Conservation (phyloP, 1,140 invertebrate species). For the Aphelinus certus region DNA sequence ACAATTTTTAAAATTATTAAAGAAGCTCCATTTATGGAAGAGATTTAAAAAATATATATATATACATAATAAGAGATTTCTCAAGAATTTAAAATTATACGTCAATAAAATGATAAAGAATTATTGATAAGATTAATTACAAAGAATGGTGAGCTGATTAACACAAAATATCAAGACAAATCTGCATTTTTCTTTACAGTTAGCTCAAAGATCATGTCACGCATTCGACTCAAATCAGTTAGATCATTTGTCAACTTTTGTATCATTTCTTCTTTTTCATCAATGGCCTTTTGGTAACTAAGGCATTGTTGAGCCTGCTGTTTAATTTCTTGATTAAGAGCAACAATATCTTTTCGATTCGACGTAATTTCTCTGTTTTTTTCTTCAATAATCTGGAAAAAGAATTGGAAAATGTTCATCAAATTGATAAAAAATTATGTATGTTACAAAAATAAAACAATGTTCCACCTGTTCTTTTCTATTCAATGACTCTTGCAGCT, state of each 20-base stretch:
- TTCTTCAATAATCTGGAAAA: conserved; percentile 49
- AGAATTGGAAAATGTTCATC: conserved; percentile 11
- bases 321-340: conserved; percentile 53
- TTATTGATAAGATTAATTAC: not conserved
- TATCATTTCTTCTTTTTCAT: conserved; percentile 52
- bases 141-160: conserved; percentile 1
- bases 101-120: conserved; percentile 6
- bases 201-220: conserved; percentile 58
- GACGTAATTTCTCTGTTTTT: conserved; percentile 48
- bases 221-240: conserved; percentile 54
- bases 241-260: conserved; percentile 51
- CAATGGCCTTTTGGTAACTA: conserved; percentile 48
- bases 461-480: conserved; percentile 52
- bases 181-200: conserved; percentile 57
- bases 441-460: conserved; percentile 24
- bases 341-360: conserved; percentile 48
- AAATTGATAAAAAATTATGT: not conserved
- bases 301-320: conserved; percentile 48
- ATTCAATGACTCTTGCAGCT: conserved; percentile 49
- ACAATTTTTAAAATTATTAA: no score
- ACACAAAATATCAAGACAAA: conserved; percentile 17
- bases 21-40: not conserved
- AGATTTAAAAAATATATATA: conserved; percentile 17
- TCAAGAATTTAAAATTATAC: not conserved
- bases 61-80: conserved; percentile 22